These are phyloP conservation scores for Pelobates fuscus DNA, from an alignment of 2,113 vertebrate genomes.

Conservation along the genomic window DNA sequence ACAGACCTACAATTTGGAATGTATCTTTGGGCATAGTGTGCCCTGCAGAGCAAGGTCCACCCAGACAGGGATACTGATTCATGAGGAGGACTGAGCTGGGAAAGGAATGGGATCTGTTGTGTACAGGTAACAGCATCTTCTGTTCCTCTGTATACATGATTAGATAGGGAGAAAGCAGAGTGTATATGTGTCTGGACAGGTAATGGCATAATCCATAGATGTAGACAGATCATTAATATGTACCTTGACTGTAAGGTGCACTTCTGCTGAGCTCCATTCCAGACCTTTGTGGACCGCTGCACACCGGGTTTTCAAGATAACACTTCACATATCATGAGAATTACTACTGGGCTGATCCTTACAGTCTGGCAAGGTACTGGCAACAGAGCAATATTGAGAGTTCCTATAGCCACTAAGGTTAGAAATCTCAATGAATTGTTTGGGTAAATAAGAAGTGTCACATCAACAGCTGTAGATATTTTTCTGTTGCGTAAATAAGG, in stretches of 20 bases:
- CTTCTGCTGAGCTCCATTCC: neutral
- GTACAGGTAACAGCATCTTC: neutral
- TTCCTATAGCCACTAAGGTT: too few relatives aligned
- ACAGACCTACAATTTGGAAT: neutral
- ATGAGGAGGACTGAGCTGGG: neutral
- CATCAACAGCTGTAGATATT: too few relatives aligned
- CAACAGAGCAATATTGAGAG: too few relatives aligned
- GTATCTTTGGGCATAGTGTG: neutral
- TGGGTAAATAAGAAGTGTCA: too few relatives aligned
- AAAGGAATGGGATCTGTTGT: neutral
- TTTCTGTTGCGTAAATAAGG: too few relatives aligned
- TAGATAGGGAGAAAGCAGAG: neutral
- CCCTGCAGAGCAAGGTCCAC: neutral
- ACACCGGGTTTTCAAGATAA: too few relatives aligned
- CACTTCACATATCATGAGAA: too few relatives aligned
- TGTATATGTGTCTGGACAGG: neutral
- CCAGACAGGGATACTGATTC: neutral
- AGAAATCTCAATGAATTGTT: too few relatives aligned
- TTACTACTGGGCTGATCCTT: too few relatives aligned
- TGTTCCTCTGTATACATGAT: neutral
- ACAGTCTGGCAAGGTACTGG: too few relatives aligned
- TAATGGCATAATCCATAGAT: neutral
- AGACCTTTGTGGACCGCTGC: neutral
- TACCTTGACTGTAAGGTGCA: neutral
- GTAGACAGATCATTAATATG: too few relatives aligned